phyloP scores from a whole-genome alignment of 2,113 vertebrate species.

The Morone chrysops region DNA sequence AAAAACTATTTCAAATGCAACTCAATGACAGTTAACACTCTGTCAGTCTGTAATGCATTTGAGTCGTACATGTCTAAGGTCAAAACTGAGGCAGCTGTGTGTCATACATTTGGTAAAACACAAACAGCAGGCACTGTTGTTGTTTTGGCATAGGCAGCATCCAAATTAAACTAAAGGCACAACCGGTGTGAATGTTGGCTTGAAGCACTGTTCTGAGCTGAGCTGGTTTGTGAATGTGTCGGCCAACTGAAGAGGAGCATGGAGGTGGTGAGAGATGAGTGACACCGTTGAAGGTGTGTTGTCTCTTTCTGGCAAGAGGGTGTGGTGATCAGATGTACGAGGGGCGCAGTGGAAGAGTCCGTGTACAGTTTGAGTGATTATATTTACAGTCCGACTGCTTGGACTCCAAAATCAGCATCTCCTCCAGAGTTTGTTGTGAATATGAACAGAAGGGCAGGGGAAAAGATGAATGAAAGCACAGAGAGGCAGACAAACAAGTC shows the following conservation, averaged over 20 bases:
- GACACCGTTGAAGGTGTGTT: background rate
- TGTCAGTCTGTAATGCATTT: background rate
- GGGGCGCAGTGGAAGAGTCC: background rate
- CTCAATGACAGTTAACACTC: background rate
- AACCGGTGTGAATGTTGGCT: constrained; percentile 21
- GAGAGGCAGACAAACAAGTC: background rate
- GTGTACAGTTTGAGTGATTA: background rate
- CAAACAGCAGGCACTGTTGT: constrained; percentile 28
- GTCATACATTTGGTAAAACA: background rate
- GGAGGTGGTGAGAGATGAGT: background rate
- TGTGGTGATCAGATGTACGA: background rate
- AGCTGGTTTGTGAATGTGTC: background rate
- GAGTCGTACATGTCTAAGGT: background rate
- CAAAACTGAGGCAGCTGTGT: constrained; percentile 6
- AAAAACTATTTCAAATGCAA: background rate
- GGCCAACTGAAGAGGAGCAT: background rate
- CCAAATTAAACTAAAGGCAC: constrained; percentile 36
- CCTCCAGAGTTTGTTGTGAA: constrained; percentile 20
- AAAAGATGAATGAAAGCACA: background rate
- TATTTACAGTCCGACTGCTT: constrained; percentile 10
- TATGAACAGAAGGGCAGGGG: constrained; percentile 16
- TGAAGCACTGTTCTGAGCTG: background rate
- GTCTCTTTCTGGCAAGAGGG: background rate
- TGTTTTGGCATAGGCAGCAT: constrained; percentile 3
- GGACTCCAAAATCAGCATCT: background rate